Evolutionary conservation across 2,113 vertebrate genomes (phyloP), one percentile per base, ranked within the genome.

Genomic region (Vulpes lagopus): DNA sequence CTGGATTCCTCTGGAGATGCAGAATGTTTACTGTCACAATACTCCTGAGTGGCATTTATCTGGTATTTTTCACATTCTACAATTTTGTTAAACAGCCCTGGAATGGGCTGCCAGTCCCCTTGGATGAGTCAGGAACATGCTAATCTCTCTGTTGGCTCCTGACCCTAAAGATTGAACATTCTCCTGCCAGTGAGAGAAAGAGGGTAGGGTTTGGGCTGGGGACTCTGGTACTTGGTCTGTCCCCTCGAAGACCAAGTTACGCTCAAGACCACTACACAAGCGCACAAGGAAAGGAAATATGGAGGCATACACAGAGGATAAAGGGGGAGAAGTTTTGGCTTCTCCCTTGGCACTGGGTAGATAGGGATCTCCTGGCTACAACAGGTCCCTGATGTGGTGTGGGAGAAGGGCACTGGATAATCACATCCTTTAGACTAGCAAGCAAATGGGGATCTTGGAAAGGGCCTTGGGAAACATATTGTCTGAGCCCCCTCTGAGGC

Each of bases 11-110:
- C 89, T 73, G 55, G 91, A 86, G 78, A 73, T 7, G 5, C 57
- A 22, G 23, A 20, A 11, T 62, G 83, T 57, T 87, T 86, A 4
- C 59, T 60, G 27, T 49, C 81, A 57, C 55, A 17, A 71, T 22
- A 27, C 86, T 60, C 79, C 96, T 38, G 17, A 59, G 95, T 60
- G 91, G 55, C 55, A 49, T 62, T 97, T 86, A 74, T 43, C 60
- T 80, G 53, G 81, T 67, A 51, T 82, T 97, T 92, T 84, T 57
- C 49, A 85, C 27, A 1, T 93, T 62, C 90, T 76, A 57, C 69
- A 27, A 1, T 92, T 89, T 96, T 59, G 49, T 71, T 95, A 43
- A 94, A 89, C n/a, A 59, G 12, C 73, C 43, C 53, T 60, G 87
- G 59, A 53, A 76, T 5, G 35, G 64, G n/a, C 92, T 85, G 59